Conservation (phyloP, 1,140 invertebrate species). For the Formica exsecta region DNA sequence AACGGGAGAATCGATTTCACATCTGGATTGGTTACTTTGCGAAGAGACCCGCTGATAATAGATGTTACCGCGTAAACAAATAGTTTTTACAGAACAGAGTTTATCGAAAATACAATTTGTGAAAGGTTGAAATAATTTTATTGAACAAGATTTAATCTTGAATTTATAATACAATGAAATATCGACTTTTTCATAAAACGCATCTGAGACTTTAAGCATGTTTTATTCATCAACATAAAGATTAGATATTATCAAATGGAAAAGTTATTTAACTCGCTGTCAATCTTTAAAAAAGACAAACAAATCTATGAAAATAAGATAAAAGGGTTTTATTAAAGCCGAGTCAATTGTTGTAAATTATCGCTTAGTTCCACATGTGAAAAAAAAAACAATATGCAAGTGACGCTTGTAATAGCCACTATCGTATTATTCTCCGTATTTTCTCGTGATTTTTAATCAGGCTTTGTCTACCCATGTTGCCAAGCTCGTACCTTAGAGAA, state of each 20-base stretch:
- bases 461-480: background rate
- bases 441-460: conserved; percentile 38
- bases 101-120: conserved; percentile 2
- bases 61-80: conserved; percentile 23
- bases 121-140: conserved; percentile 26
- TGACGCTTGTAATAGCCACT: conserved; percentile 3
- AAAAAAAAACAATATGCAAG: conserved; percentile 31
- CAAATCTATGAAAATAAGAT: background rate
- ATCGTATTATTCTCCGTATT: background rate
- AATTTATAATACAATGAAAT: background rate
- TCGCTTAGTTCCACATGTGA: background rate
- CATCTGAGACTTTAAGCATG: background rate
- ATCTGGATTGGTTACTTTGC: conserved; percentile 38
- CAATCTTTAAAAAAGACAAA: background rate
- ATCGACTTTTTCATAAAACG: background rate
- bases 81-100: conserved; percentile 14
- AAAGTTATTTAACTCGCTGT: conserved; percentile 2
- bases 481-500: conserved; percentile 14
- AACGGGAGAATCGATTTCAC: conserved; percentile 42
- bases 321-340: conserved; percentile 11
- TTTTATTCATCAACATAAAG: background rate
- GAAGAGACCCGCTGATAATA: conserved; percentile 38
- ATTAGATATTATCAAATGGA: conserved; percentile 3
- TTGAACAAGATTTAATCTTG: background rate
- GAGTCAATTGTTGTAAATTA: conserved; percentile 36